These are phyloP conservation scores for Trachelus troglodyta DNA, from an alignment of 2,888 invertebrate genomes.

Conservation along the genomic window DNA sequence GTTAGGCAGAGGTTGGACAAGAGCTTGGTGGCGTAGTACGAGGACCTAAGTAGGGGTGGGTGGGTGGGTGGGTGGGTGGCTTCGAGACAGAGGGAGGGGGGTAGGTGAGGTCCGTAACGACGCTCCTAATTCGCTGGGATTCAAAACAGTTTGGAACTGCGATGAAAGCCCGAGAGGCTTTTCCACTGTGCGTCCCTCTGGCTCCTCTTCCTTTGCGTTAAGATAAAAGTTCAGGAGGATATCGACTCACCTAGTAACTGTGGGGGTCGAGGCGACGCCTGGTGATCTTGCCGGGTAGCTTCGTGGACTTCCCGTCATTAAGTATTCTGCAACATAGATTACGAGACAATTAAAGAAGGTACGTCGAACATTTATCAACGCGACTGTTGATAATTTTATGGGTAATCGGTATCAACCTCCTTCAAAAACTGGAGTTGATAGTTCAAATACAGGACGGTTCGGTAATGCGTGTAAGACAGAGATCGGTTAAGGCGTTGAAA, in stretches of 20 bases:
- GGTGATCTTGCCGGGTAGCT: constrained; percentile 60
- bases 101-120: constrained; percentile 22
- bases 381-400: not conserved
- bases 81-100: not conserved
- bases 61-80: no score
- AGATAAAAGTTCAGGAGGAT: constrained; percentile 26
- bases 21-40: not conserved
- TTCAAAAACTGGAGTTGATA: not conserved
- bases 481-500: not conserved
- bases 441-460: not conserved
- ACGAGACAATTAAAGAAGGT: not conserved
- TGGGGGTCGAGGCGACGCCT: constrained; percentile 56
- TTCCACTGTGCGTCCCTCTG: constrained; percentile 2
- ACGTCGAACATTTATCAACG: not conserved
- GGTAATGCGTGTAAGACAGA: not conserved
- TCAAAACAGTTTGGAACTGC: constrained; percentile 33
- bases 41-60: not conserved
- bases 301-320: constrained; percentile 64
- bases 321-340: constrained; percentile 57
- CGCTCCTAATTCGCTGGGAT: constrained; percentile 32
- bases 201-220: constrained; percentile 5
- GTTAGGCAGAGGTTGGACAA: not conserved
- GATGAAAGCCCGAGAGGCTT: constrained; percentile 18
- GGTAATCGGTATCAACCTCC: not conserved
- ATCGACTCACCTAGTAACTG: constrained; percentile 53